Conservation (phyloP, 2,797 vertebrate genomes). For the Gymnoscopelus microlampas region DNA sequence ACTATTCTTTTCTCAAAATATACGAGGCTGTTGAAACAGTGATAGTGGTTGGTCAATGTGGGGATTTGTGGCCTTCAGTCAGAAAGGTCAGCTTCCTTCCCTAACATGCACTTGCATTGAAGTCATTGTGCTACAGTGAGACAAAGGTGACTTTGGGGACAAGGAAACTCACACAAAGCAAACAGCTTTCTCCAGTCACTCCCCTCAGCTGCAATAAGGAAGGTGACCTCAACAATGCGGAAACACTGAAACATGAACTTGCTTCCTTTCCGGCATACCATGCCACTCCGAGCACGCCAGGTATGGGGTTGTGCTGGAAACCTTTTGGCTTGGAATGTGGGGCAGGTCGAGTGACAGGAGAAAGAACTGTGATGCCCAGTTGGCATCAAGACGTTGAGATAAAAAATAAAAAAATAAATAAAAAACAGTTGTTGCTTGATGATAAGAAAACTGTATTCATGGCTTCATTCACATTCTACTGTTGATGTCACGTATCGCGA, state of each 20-base stretch:
- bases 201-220: neutral
- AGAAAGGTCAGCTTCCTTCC: neutral
- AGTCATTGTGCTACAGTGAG: neutral
- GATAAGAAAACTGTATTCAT: too few relatives aligned
- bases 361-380: constrained; percentile 12
- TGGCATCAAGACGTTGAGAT: constrained; percentile 3
- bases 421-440: too few relatives aligned
- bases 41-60: neutral
- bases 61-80: neutral
- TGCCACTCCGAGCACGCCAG: constrained; percentile 13
- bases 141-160: neutral
- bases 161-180: constrained; percentile 5
- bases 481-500: too few relatives aligned
- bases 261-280: constrained; percentile 17
- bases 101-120: neutral
- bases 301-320: constrained; percentile 20
- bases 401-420: constrained; percentile 17
- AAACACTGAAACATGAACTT: constrained; percentile 7
- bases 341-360: constrained; percentile 28
- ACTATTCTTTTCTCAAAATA: neutral
- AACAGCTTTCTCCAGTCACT: neutral
- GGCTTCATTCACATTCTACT: too few relatives aligned
- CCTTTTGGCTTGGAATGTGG: constrained; percentile 33
- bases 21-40: neutral
- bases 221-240: constrained; percentile 31